Base-by-base conservation (phyloP, 1,140 invertebrate genomes). In the Drosophila obscura region DNA sequence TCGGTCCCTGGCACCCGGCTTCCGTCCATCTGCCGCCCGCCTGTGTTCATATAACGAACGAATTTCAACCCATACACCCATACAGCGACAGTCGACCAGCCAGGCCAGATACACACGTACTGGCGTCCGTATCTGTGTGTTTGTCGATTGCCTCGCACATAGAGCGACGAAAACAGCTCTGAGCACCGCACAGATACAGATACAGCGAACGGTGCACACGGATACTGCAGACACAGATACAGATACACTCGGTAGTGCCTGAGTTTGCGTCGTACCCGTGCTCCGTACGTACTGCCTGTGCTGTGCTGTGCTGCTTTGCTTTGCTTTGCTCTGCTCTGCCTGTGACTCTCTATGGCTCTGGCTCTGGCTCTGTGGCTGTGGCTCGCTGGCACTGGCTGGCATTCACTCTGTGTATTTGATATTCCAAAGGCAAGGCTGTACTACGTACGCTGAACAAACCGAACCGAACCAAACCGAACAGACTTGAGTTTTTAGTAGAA, bases 391-490 rank as follows among this genome's bases (percentile, higher is more conserved):
- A 57, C 56, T 73, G 69, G 53, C 69, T 84, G 75, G 81, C 74
- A 69, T 80, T 87, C 82, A 72, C 85, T 88, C 83, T 79, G 82
- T 85, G 82, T 85, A 85, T 85, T 85, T 85, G 82, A 87, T 87
- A 88, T 87, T 87, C 83, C 82, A 87, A 87, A 87, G 82, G 82
- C 82, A 87, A 87, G 82, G 81, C 81, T 84, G 82, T 78, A 88
- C 81, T 71, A 78, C 60, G 66, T 75, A 75, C 72, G 51, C 53
- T 55, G 58, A 66, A 62, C 66, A 68, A 63, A 69, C 72, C 68
- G 55, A 72, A 67, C 67, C 72, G 61, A 65, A 16, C 24, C 53
- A 48, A 45, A 69, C 39, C 41, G 39, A 49, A 61, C 64, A 66
- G 79, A 80, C 82, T 87, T 80, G 79, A 69, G 79, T 77, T 79